A percentile compares a stretch with the other conserved stretches of the same genome.
Evolutionary conservation across 2,113 vertebrate genomes (phyloP).

Genomic region (Progne subis): DNA sequence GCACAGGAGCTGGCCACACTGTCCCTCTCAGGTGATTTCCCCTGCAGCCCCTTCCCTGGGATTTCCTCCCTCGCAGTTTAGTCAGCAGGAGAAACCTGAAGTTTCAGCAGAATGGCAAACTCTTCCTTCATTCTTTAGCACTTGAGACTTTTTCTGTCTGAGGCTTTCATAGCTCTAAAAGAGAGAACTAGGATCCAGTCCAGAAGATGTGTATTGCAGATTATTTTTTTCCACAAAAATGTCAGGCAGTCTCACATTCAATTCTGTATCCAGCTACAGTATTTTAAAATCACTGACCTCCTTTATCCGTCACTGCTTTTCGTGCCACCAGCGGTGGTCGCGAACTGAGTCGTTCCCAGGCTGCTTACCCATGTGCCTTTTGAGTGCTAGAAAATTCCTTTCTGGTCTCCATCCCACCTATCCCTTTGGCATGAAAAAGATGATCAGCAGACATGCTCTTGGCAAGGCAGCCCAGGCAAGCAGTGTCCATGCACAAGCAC

Average conservation of each 20-base stretch:
- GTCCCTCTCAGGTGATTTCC: slow-evolving; percentile 65
- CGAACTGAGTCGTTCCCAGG: neutral
- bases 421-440: neutral
- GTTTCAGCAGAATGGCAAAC: slow-evolving; percentile 58
- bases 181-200: slow-evolving; percentile 40
- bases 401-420: neutral
- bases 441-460: neutral
- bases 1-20: neutral
- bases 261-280: neutral
- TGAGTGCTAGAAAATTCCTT: neutral
- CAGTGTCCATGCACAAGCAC: neutral
- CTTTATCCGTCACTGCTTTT: neutral
- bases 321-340: neutral
- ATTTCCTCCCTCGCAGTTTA: slow-evolving; percentile 23
- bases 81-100: slow-evolving; percentile 55
- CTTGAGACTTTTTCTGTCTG: slow-evolving; percentile 49
- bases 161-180: slow-evolving; percentile 30
- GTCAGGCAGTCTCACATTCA: slow-evolving; percentile 12
- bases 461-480: slow-evolving; percentile 19
- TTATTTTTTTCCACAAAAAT: slow-evolving; percentile 54
- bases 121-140: slow-evolving; percentile 8
- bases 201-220: slow-evolving; percentile 57
- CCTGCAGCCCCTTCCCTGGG: slow-evolving; percentile 44
- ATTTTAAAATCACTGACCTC: neutral
- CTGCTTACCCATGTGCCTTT: neutral